These are phyloP conservation scores for Pachypsylla venusta DNA, from an alignment of 1,140 invertebrate species.

Conservation along the genomic window DNA sequence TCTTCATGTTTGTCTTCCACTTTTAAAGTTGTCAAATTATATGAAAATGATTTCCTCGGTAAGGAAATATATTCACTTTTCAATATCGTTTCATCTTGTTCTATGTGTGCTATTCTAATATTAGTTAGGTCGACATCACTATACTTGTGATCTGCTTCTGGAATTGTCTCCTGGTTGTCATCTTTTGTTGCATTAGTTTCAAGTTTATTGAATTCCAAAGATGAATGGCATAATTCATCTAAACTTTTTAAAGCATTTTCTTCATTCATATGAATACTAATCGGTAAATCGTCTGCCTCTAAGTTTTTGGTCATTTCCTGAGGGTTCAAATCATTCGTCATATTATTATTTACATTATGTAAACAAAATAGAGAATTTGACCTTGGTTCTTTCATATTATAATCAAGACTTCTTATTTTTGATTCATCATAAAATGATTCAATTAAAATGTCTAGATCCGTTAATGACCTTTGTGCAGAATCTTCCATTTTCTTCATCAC, in stretches of 20 bases:
- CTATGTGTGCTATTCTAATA: background rate
- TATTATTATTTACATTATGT: background rate
- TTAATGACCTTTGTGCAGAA: background rate
- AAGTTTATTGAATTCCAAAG: background rate
- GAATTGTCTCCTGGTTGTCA: background rate
- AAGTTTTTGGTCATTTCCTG: no score
- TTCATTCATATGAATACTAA: no score
- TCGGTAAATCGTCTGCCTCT: no score
- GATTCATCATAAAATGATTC: background rate
- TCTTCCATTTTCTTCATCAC: no score
- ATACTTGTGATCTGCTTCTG: background rate
- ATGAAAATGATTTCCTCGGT: no score
- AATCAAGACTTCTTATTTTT: background rate
- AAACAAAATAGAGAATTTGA: constrained; percentile 2
- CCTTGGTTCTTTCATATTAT: background rate
- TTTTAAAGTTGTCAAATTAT: no score
- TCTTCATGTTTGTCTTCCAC: background rate
- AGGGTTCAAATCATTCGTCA: constrained; percentile 1
- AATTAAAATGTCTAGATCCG: background rate
- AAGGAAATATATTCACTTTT: no score
- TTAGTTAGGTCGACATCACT: background rate
- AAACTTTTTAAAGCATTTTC: constrained; percentile 1
- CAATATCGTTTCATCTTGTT: no score
- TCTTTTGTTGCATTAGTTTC: background rate
- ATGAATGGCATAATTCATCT: background rate